Conservation (phyloP, 2,113 vertebrate species). For the Cisticola juncidis region DNA sequence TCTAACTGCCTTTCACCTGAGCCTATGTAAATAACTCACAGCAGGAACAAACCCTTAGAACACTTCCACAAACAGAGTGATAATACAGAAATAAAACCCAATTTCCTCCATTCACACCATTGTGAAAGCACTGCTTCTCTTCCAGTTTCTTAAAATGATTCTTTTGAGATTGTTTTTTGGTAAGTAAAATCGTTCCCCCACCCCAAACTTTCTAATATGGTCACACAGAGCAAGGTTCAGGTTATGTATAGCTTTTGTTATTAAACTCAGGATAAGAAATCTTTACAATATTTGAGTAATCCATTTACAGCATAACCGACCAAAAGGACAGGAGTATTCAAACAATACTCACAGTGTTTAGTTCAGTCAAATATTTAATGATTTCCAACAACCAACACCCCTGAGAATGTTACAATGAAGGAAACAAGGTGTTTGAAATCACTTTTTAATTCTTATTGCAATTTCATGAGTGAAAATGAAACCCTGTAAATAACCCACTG, state of each 20-base stretch:
- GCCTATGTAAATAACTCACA: background rate
- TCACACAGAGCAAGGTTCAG: background rate
- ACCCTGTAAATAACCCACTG: background rate
- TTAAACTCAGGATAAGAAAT: background rate
- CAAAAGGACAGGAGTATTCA: background rate
- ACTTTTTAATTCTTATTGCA: background rate
- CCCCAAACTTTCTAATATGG: background rate
- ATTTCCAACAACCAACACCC: background rate
- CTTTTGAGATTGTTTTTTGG: background rate
- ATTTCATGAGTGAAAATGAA: background rate
- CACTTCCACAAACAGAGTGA: background rate
- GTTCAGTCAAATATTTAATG: background rate
- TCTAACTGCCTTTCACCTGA: background rate
- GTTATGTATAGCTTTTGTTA: rapidly evolving
- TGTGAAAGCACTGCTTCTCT: background rate
- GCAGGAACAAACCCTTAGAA: background rate
- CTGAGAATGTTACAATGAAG: background rate
- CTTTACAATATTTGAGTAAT: background rate
- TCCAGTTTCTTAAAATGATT: background rate
- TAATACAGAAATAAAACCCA: background rate
- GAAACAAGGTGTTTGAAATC: background rate
- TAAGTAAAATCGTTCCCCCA: too few species aligned
- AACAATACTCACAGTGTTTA: rapidly evolving
- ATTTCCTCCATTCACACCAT: background rate
- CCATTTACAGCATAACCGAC: background rate